Percentiles rank a stretch among this genome's conserved stretches.
These are phyloP conservation scores for Ochotona curzoniae DNA, from an alignment of 2,113 vertebrate species.

Conservation along the genomic window DNA sequence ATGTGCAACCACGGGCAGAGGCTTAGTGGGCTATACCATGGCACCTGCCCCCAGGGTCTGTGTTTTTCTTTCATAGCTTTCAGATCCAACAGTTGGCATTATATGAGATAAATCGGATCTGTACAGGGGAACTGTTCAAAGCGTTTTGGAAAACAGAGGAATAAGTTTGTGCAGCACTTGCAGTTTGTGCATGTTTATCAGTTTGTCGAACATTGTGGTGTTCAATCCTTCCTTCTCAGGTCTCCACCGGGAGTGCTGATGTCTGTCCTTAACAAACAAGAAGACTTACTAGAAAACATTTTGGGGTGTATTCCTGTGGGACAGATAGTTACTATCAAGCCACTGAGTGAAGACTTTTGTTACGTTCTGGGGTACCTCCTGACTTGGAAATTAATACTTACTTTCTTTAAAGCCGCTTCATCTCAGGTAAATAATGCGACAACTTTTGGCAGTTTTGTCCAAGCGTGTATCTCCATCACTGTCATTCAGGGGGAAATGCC, in stretches of 20 bases:
- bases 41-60: neutral
- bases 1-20: no score
- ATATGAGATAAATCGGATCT: neutral
- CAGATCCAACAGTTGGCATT: neutral
- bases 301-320: constrained; percentile 93
- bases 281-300: constrained; percentile 93
- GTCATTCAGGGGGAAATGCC: neutral
- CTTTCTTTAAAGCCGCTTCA: constrained; percentile 96
- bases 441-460: neutral
- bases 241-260: constrained; percentile 95
- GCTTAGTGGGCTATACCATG: no score
- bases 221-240: constrained; percentile 81
- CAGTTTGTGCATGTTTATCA: neutral
- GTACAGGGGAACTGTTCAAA: neutral
- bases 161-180: neutral
- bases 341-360: constrained; percentile 94
- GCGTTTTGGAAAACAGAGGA: constrained; percentile 34
- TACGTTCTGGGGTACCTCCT: constrained; percentile 96
- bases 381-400: constrained; percentile 95
- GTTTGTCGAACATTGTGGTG: neutral
- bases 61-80: neutral
- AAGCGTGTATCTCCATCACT: neutral
- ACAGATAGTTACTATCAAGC: constrained; percentile 93
- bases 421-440: constrained; percentile 90
- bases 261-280: constrained; percentile 90